phyloP scores from a whole-genome alignment of 2,888 invertebrate species.

The Piscicola geometra region DNA sequence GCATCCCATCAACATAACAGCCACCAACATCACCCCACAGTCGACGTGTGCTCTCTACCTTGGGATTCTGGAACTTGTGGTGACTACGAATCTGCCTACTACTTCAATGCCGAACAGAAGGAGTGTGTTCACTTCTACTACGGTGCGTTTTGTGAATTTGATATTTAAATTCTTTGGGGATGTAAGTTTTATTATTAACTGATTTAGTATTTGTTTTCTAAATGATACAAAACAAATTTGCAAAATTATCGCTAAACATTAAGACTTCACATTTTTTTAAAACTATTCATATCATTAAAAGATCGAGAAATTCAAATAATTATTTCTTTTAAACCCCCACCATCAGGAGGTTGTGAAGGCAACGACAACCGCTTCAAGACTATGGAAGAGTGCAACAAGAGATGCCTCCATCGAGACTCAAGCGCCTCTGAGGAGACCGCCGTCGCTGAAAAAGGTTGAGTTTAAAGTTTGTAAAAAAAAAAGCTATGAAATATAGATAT shows the following conservation, averaged over 20 bases:
- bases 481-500: no score
- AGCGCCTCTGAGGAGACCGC: neutral
- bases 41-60: conserved; percentile 41
- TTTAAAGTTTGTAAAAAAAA: neutral
- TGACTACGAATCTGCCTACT: conserved; percentile 68
- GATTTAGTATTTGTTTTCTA: no score
- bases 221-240: no score
- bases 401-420: conserved; percentile 43
- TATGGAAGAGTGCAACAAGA: conserved; percentile 43
- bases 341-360: conserved; percentile 43
- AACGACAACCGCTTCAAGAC: conserved; percentile 42
- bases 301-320: no score
- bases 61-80: conserved; percentile 60
- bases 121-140: conserved; percentile 70
- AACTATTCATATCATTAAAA: no score
- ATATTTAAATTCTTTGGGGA: no score
- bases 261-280: no score
- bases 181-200: no score
- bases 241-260: no score
- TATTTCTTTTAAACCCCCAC: conserved; percentile 41
- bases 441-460: neutral
- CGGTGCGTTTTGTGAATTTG: conserved; percentile 54
- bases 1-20: no score
- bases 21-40: neutral
- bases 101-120: conserved; percentile 69